phyloP scores from a whole-genome alignment of 1,140 invertebrate genomes.

The Saxidomus purpurata region DNA sequence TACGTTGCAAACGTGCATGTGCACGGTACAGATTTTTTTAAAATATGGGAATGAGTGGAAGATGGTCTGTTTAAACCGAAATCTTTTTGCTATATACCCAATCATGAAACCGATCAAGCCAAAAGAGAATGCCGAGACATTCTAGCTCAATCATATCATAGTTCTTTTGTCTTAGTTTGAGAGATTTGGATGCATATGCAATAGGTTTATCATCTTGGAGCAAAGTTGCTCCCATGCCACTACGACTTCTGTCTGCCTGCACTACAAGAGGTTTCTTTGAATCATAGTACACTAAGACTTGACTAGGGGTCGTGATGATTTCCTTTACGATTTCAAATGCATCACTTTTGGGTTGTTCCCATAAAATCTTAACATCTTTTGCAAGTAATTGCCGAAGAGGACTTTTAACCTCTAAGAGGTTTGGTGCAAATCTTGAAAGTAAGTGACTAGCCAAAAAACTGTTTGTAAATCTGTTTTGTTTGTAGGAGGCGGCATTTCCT shows the following conservation, averaged over 20 bases:
- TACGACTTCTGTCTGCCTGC: not conserved
- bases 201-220: not conserved
- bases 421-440: slow-evolving; percentile 31
- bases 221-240: slow-evolving; percentile 75
- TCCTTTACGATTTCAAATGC: not conserved
- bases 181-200: not conserved
- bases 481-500: not conserved
- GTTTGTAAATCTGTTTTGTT: not conserved
- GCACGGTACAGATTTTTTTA: not conserved
- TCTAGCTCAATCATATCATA: not conserved
- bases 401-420: not conserved
- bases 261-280: not conserved
- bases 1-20: not conserved
- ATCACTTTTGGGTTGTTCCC: slow-evolving; percentile 3
- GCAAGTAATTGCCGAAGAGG: not conserved
- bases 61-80: not conserved
- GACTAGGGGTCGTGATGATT: not conserved
- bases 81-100: not conserved
- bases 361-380: not conserved
- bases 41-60: not conserved
- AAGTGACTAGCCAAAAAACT: not conserved
- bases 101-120: not conserved
- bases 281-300: not conserved
- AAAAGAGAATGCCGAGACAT: not conserved
- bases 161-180: not conserved